Evolutionary conservation across 2,888 invertebrate species (phyloP).

Genomic region (Thymelicus lineola): DNA sequence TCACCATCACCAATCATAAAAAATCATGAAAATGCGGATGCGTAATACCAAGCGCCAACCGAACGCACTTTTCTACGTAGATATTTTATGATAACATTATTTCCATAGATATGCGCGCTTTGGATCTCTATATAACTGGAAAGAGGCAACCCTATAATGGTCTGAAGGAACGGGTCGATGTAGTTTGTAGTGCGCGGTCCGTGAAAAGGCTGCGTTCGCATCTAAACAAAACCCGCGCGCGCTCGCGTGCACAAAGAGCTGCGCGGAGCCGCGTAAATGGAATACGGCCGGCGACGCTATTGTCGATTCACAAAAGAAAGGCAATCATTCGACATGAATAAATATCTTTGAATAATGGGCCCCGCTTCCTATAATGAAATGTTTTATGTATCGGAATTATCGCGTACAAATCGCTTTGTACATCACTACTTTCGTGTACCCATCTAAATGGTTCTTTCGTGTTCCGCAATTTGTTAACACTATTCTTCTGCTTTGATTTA

Average conservation of each 20-base stretch:
- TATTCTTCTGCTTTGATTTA: conserved; percentile 45
- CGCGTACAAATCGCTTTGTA: conserved; percentile 72
- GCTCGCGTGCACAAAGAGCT: conserved; percentile 75
- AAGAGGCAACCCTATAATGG: conserved; percentile 35
- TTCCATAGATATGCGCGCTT: no score
- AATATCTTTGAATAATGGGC: conserved; percentile 83
- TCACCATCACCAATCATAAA: no score
- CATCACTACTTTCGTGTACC: conserved; percentile 41
- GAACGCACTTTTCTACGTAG: no score
- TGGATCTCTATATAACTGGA: no score
- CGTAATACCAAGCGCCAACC: no score
- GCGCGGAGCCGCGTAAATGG: conserved; percentile 73
- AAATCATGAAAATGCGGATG: no score
- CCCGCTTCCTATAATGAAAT: conserved; percentile 79
- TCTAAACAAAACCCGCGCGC: conserved; percentile 65
- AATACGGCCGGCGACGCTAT: conserved; percentile 75
- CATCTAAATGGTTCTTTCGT: conserved; percentile 44
- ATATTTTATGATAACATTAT: no score
- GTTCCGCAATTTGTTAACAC: conserved; percentile 48
- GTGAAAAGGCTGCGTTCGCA: conserved; percentile 64
- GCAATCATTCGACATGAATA: conserved; percentile 85
- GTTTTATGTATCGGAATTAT: conserved; percentile 81
- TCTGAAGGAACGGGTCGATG: conserved; percentile 44
- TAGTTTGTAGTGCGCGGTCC: conserved; percentile 47
- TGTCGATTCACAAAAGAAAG: conserved; percentile 83